Percentiles rank a stretch among this genome's conserved stretches.
Evolutionary conservation across 2,797 vertebrate species (phyloP).

Genomic region (Pithecia hirsuta): DNA sequence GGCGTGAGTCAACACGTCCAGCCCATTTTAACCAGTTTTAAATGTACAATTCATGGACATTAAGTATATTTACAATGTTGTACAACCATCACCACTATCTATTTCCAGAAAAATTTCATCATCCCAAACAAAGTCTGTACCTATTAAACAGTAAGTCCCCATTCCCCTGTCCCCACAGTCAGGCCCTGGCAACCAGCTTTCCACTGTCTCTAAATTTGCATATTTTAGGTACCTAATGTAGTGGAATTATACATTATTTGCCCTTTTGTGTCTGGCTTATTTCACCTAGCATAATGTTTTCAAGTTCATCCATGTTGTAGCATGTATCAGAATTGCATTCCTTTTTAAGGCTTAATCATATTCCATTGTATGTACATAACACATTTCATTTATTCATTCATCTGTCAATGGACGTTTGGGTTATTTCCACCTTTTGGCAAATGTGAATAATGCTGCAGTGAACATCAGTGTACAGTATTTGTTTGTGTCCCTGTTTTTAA

Average conservation of each 20-base stretch:
- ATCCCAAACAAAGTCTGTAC: not conserved
- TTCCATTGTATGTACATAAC: not conserved
- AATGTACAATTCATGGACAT: not conserved
- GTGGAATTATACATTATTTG: not conserved
- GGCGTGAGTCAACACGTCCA: not conserved
- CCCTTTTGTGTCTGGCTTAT: not conserved
- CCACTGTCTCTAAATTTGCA: not conserved
- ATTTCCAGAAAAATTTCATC: not conserved
- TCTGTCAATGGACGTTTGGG: no score
- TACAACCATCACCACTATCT: not conserved
- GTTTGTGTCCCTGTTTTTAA: no score
- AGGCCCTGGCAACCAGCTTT: not conserved
- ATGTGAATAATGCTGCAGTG: no score
- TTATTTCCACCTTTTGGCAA: no score
- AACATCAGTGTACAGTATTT: no score
- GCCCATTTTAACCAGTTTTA: not conserved
- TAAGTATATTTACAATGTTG: not conserved
- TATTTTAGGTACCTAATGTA: not conserved
- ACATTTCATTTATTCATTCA: no score
- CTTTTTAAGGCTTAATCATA: constrained; percentile 22
- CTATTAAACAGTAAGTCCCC: no score
- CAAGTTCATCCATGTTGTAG: not conserved
- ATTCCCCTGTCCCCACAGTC: not conserved
- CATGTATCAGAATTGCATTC: not conserved
- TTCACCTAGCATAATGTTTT: not conserved